phyloP scores from a whole-genome alignment of 2,888 invertebrate species.

The Ophion costatus region DNA sequence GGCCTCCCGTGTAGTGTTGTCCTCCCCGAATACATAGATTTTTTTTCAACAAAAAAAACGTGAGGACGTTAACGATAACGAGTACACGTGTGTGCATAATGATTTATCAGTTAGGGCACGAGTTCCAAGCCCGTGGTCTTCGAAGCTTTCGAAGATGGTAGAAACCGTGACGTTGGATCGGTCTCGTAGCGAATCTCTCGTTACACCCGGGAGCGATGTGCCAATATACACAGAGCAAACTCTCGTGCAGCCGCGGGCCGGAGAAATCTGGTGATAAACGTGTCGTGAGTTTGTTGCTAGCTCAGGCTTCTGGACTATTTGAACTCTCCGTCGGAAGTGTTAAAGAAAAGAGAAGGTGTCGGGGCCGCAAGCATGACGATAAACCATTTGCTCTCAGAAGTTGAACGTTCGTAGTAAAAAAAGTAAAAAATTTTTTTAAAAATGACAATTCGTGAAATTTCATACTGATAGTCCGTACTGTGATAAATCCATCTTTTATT shows the following conservation, averaged over 20 bases:
- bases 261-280: constrained; percentile 55
- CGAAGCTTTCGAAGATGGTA: constrained; percentile 47
- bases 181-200: constrained; percentile 27
- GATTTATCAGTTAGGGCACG: too few species aligned
- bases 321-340: constrained; percentile 8
- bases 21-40: too few species aligned
- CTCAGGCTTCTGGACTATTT: constrained; percentile 34
- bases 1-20: too few species aligned
- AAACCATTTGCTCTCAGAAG: constrained; percentile 37
- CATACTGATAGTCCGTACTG: too few species aligned
- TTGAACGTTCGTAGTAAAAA: not conserved
- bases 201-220: constrained; percentile 11
- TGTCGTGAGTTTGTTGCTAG: constrained; percentile 47
- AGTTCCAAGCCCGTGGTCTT: not conserved
- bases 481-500: too few species aligned
- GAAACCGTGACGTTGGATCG: constrained; percentile 10
- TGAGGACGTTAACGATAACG: too few species aligned
- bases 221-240: not conserved
- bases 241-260: constrained; percentile 1
- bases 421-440: too few species aligned
- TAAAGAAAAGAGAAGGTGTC: not conserved
- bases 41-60: too few species aligned
- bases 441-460: not conserved
- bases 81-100: too few species aligned
- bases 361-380: constrained; percentile 12